Evolutionary conservation across 2,797 vertebrate genomes (phyloP).

Genomic region (Chelonia mydas): DNA sequence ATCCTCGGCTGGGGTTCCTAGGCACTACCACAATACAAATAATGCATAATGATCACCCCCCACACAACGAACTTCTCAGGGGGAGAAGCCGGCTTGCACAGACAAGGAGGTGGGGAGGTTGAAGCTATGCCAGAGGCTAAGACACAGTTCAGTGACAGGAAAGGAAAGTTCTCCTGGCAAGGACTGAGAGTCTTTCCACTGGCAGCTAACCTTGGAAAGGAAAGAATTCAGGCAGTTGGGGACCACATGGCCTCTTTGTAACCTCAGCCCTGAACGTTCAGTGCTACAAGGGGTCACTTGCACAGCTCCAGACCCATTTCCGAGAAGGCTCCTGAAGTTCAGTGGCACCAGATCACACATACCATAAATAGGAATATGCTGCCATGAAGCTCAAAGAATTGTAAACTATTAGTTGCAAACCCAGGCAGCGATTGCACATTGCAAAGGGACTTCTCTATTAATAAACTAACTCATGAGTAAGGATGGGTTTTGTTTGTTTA

Average conservation of each 20-base stretch:
- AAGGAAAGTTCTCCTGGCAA: not conserved
- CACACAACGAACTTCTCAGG: not conserved
- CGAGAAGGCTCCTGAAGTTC: not conserved
- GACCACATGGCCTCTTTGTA: not conserved
- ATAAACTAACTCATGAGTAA: not conserved
- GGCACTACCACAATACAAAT: not conserved
- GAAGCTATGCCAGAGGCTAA: not conserved
- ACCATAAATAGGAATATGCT: not conserved
- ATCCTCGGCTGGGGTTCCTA: not conserved
- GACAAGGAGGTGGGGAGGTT: not conserved
- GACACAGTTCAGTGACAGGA: not conserved
- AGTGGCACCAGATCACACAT: not conserved
- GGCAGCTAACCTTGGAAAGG: not conserved
- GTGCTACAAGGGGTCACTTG: not conserved
- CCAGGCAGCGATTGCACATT: not conserved
- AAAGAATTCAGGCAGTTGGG: not conserved
- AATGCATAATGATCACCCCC: not conserved
- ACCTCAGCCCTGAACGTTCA: not conserved
- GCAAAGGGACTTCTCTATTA: not conserved
- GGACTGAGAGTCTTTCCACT: not conserved
- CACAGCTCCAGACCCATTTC: not conserved
- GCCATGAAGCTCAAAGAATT: not conserved
- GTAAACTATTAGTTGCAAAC: not conserved
- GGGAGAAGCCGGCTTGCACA: not conserved
- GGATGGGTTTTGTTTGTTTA: not conserved